A percentile compares a stretch with the other conserved stretches of the same genome.
phyloP scores from a whole-genome alignment of 2,888 invertebrate species.

The Papilio protenor region DNA sequence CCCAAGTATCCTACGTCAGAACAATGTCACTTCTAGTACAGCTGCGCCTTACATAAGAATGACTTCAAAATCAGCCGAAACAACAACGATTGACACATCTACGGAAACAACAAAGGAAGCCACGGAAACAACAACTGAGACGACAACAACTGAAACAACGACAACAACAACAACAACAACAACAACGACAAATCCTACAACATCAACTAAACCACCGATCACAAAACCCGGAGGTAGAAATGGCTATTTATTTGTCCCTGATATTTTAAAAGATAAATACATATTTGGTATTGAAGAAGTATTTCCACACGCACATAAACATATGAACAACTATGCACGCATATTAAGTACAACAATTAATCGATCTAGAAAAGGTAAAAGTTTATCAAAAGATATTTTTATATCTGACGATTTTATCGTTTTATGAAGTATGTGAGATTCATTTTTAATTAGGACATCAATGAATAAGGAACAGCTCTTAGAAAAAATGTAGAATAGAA shows the following conservation, averaged over 20 bases:
- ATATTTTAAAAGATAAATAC: not conserved
- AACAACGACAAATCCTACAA: not conserved
- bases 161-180: not conserved
- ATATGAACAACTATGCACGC: slow-evolving; percentile 22
- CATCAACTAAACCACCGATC: slow-evolving; percentile 1
- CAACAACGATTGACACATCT: not conserved
- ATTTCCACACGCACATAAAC: not conserved
- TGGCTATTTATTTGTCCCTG: not conserved
- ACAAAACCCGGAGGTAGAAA: not conserved
- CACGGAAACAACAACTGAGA: not conserved
- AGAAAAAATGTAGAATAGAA: not conserved
- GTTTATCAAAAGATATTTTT: not conserved
- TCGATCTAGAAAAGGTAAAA: slow-evolving; percentile 1
- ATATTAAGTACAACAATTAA: slow-evolving; percentile 6
- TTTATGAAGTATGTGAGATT: not conserved
- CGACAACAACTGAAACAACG: not conserved
- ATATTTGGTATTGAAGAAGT: not conserved
- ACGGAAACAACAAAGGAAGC: not conserved
- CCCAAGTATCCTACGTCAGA: not conserved
- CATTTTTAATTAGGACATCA: not conserved
- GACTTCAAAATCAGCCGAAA: not conserved
- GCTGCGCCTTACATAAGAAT: not conserved
- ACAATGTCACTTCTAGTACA: slow-evolving; percentile 15
- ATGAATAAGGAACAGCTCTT: not conserved
- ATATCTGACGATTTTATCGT: not conserved